Percentiles rank a stretch among this genome's conserved stretches.
These are phyloP conservation scores for Synanthedon myopaeformis DNA, from an alignment of 2,888 invertebrate genomes.

Conservation along the genomic window DNA sequence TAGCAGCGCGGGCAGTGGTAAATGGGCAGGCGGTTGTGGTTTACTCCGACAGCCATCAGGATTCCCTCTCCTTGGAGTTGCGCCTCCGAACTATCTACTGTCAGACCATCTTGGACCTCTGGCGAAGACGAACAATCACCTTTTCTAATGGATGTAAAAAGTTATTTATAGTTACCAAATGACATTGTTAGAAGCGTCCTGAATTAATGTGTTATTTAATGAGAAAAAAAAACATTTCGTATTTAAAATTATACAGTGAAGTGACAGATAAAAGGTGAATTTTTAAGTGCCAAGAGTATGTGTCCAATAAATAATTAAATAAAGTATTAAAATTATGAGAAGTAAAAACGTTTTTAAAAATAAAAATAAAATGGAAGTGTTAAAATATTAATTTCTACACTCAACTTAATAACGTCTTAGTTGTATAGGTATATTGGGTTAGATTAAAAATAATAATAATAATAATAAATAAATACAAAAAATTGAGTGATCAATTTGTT, in stretches of 20 bases:
- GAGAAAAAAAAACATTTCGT: too few species aligned
- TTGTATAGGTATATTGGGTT: not conserved
- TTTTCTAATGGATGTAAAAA: constrained; percentile 67
- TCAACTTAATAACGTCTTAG: too few species aligned
- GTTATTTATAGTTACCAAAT: too few species aligned
- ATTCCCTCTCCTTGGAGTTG: constrained; percentile 70
- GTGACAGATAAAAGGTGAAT: too few species aligned
- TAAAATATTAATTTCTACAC: not conserved
- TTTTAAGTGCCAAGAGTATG: too few species aligned
- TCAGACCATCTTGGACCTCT: constrained; percentile 74
- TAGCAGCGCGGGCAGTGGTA: constrained; percentile 50
- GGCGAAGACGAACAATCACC: constrained; percentile 72
- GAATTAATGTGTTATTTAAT: too few species aligned
- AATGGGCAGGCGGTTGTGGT: constrained; percentile 74
- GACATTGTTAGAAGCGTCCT: too few species aligned
- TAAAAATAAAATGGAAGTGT: constrained; percentile 14
- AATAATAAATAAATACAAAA: constrained; percentile 5
- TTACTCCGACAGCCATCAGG: constrained; percentile 73
- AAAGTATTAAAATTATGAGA: constrained; percentile 33
- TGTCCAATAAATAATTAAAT: constrained; percentile 10
- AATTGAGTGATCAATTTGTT: constrained; percentile 26
- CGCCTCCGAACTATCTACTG: constrained; percentile 71
- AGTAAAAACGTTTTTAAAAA: constrained; percentile 19
- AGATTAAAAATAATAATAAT: not conserved
- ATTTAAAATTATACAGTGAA: too few species aligned